Percentiles rank a stretch among this genome's conserved stretches.
These are phyloP conservation scores for Leptopilina clavipes DNA, from an alignment of 1,140 invertebrate species.

Conservation along the genomic window DNA sequence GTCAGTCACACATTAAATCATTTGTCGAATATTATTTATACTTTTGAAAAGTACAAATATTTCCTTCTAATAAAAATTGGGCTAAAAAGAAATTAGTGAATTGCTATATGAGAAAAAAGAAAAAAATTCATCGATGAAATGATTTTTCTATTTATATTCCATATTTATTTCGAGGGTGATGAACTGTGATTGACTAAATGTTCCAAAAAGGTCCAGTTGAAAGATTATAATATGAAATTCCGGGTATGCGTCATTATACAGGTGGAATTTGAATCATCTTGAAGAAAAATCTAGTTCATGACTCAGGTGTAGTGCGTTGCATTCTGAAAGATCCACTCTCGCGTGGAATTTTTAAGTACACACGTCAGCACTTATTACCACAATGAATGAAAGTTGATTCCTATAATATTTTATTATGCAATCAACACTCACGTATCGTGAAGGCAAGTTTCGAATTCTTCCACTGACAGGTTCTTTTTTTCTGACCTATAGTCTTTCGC, in stretches of 20 bases:
- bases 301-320: constrained; percentile 2
- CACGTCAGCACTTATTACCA: not conserved
- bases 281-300: constrained; percentile 3
- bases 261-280: not conserved
- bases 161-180: not conserved
- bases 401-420: constrained; percentile 6
- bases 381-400: constrained; percentile 14
- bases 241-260: constrained; percentile 12
- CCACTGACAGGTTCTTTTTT: not conserved
- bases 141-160: too few relatives aligned
- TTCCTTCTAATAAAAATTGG: too few relatives aligned
- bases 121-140: too few relatives aligned
- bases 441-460: constrained; percentile 8
- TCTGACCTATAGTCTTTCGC: not conserved
- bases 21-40: too few relatives aligned
- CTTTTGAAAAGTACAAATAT: too few relatives aligned
- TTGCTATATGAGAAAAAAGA: too few relatives aligned
- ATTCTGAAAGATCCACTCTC: not conserved
- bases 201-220: too few relatives aligned
- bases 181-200: too few relatives aligned
- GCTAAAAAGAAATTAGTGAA: too few relatives aligned
- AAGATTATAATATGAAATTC: not conserved
- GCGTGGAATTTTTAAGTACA: not conserved
- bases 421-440: not conserved
- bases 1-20: too few relatives aligned